Evolutionary conservation across 2,888 invertebrate genomes (phyloP).

Genomic region (Thymelicus sylvestris): DNA sequence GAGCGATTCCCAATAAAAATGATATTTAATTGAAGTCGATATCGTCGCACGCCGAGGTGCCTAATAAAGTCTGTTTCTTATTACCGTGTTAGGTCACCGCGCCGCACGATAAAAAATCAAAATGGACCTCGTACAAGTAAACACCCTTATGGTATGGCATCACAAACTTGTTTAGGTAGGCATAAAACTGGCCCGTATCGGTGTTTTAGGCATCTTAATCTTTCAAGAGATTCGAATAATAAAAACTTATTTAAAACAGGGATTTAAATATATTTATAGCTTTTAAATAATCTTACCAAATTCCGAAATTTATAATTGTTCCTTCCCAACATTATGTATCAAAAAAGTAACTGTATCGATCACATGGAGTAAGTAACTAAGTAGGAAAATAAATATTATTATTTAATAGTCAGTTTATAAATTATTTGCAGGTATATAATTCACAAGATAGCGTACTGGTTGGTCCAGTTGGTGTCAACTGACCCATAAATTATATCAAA

Average conservation of each 20-base stretch:
- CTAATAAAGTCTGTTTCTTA: conserved; percentile 82
- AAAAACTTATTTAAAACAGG: conserved; percentile 10
- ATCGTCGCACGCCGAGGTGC: conserved; percentile 74
- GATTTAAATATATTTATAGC: not conserved
- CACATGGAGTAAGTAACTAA: too few relatives aligned
- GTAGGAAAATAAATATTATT: not conserved
- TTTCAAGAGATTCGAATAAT: conserved; percentile 11
- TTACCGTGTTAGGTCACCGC: conserved; percentile 72
- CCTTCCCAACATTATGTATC: too few relatives aligned
- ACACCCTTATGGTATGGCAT: conserved; percentile 31
- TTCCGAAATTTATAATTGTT: not conserved
- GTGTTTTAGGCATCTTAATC: conserved; percentile 23
- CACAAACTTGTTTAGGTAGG: conserved; percentile 23
- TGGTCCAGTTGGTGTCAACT: conserved; percentile 51
- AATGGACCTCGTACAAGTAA: conserved; percentile 31
- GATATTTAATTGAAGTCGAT: conserved; percentile 83
- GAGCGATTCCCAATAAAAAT: conserved; percentile 79
- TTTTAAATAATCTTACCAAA: not conserved
- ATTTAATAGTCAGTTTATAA: conserved; percentile 29
- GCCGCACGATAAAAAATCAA: conserved; percentile 63
- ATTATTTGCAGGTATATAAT: conserved; percentile 47
- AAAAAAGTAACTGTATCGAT: too few relatives aligned
- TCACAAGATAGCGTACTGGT: conserved; percentile 47
- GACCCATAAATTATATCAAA: conserved; percentile 56
- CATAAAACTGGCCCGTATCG: conserved; percentile 9